phyloP scores from a whole-genome alignment of 1,140 invertebrate species.

The Aleiodes sp. region DNA sequence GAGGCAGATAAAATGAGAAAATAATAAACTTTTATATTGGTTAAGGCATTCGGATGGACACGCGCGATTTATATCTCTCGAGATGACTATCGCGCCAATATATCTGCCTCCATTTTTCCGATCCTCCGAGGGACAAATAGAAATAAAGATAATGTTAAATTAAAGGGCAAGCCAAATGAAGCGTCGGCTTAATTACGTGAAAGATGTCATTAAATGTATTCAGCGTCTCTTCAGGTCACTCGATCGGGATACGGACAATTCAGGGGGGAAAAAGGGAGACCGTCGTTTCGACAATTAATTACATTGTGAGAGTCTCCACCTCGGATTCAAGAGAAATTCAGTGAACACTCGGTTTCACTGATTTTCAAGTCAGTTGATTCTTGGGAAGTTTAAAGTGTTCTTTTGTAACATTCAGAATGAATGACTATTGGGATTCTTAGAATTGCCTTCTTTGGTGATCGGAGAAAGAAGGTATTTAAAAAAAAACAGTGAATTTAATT shows the following conservation, averaged over 20 bases:
- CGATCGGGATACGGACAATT: slow-evolving; percentile 23
- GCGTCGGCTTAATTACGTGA: slow-evolving; percentile 37
- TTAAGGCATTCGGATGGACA: slow-evolving; percentile 27
- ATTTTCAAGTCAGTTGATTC: neutral
- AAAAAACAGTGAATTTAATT: too few relatives aligned
- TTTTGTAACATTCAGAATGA: neutral
- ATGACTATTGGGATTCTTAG: slow-evolving; percentile 5
- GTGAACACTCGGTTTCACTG: neutral
- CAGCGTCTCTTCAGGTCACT: slow-evolving; percentile 27
- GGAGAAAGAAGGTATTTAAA: neutral
- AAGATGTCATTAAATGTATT: slow-evolving; percentile 37
- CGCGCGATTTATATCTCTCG: slow-evolving; percentile 39
- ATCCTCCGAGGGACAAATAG: neutral
- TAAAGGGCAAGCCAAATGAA: slow-evolving; percentile 24
- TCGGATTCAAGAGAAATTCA: neutral
- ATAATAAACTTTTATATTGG: slow-evolving; percentile 1
- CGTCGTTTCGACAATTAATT: slow-evolving; percentile 40
- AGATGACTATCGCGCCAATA: slow-evolving; percentile 38
- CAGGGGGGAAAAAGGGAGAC: too few relatives aligned
- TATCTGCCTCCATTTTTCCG: neutral
- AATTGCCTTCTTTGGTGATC: neutral
- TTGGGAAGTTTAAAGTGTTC: neutral
- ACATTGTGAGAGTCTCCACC: neutral
- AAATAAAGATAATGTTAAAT: neutral
- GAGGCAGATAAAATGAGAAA: slow-evolving; percentile 17